Base-by-base conservation (phyloP, 2,888 invertebrate genomes). In the Lottia gigantea region DNA sequence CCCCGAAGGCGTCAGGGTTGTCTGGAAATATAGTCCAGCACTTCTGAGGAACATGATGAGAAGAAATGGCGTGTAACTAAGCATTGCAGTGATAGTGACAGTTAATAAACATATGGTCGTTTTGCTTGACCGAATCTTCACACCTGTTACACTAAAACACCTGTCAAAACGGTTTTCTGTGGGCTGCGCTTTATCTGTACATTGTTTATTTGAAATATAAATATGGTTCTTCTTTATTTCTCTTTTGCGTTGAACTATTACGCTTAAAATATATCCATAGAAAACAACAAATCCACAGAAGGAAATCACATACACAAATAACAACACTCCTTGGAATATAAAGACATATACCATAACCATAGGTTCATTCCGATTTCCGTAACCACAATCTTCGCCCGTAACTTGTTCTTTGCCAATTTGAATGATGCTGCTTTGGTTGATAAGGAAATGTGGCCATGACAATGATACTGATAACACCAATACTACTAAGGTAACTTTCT, bases 61-160 rank as follows among this genome's bases (percentile, higher is more conserved):
- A 46, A 83, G 71, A 67, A 79, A 83, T 23, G 83, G 83, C 19
- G 81, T 72, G 71, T 80, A 83, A 64, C 81, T 80, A 4, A 82
- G 46, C 0, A 83, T 74, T 65, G 80, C 80, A 7, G 79, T 79
- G 23, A 76, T 71, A n/a, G 82, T 81, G 31, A 83, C 81, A 23
- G 80, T 75, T 31, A 80, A 77, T 68, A 83, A 79, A 66, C 82
- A 80, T 25, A 78, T 71, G 0, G 83, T 83, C 12, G 81, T 82
- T 49, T 80, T 70, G 0, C 80, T 67, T 0, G 80, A 78, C 19
- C 80, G 70, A 14, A 78, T 75, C n/a, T 76, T 74, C 71, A 78
- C 74, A 16, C 76, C 75, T 8, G 61, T 62, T 12, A 67, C 49
- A 49, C 49, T 49, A 8, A 16, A 16, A 11, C 19, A 49, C 6